Conservation (phyloP, 2,888 invertebrate species). For the Perdita meconis region DNA sequence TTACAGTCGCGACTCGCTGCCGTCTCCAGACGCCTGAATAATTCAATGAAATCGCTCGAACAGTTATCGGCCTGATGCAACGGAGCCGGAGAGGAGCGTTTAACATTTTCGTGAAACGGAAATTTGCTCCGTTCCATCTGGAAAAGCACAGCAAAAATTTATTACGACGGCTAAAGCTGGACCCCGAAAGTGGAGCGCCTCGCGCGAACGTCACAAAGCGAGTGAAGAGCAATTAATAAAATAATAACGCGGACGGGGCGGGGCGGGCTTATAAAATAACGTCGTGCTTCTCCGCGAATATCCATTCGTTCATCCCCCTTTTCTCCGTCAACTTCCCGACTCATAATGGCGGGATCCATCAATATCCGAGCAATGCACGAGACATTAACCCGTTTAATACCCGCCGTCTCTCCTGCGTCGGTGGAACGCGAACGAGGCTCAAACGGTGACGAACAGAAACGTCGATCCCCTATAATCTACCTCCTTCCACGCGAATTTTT, state of each 20-base stretch:
- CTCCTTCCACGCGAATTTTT: neutral
- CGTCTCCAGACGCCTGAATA: slow-evolving; percentile 24
- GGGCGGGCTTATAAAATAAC: too few relatives aligned
- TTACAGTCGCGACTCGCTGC: neutral
- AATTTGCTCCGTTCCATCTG: neutral
- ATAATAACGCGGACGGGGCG: too few relatives aligned
- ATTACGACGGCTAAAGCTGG: too few relatives aligned
- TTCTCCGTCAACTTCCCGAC: neutral
- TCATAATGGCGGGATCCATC: neutral
- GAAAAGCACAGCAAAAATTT: too few relatives aligned
- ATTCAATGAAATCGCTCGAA: slow-evolving; percentile 26
- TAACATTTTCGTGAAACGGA: slow-evolving; percentile 1
- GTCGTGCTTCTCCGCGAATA: too few relatives aligned
- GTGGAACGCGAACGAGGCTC: neutral
- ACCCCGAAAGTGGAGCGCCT: too few relatives aligned
- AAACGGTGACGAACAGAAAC: neutral
- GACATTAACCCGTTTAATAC: slow-evolving; percentile 3
- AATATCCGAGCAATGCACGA: neutral
- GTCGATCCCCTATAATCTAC: neutral
- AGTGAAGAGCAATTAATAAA: too few relatives aligned
- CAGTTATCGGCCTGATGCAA: neutral
- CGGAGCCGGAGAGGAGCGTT: too few relatives aligned
- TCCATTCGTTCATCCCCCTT: too few relatives aligned
- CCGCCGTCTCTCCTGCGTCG: neutral
- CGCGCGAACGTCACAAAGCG: too few relatives aligned